Evolutionary conservation across 64 coral and sea anemone genomes (phyloP), one percentile per base, ranked within the genome.

Genomic region (Actinia tenebrosa): DNA sequence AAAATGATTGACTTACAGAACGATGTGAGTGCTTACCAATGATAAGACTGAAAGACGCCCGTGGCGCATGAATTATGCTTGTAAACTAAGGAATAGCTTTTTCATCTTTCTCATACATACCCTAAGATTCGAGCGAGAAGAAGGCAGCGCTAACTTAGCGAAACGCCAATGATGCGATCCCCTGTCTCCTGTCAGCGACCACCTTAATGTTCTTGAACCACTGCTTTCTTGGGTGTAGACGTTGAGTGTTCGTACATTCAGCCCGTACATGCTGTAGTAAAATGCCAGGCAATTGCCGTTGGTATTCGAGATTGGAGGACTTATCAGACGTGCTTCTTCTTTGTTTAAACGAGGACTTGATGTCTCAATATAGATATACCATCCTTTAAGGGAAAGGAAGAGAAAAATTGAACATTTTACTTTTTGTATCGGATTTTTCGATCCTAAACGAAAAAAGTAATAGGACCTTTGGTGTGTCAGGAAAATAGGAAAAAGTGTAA

Each of bases 301-400:
- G 11, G 16, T 22, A 42, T 50, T 15, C 7, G 64, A 88, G 16
- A 98, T 84, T 55, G 44, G 10, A 16, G 92, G 89, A 69, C 89
- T 94, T 23, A 98, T 63, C 64, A 98, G 84, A 53, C 87, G 87
- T 4, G 95, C 95, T 42, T 84, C 84, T 54, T 98, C 92, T 14
- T 84, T 82, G 89, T 92, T 94, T 50, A 98, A 71, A 72, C 92
- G 95, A 13, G 95, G 95, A 26, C 53, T 88, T 2, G 95, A 98
- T 23, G 95, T 98, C 60, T 98, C 95, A 80, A 98, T 98, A 86
- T 89, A 98, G 55, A 89, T 87, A 10, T 61, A 60, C 25, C 23
- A 44, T 85, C 53, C 54, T 64, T 85, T 56, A 10, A 64, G 10
- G 13, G 3, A 59, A 54, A 18, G 19, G 30, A 37, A n/a, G 23